Percentiles rank a stretch among this genome's conserved stretches.
Evolutionary conservation across 2,797 vertebrate species (phyloP).

Genomic region (Tenualosa ilisha): DNA sequence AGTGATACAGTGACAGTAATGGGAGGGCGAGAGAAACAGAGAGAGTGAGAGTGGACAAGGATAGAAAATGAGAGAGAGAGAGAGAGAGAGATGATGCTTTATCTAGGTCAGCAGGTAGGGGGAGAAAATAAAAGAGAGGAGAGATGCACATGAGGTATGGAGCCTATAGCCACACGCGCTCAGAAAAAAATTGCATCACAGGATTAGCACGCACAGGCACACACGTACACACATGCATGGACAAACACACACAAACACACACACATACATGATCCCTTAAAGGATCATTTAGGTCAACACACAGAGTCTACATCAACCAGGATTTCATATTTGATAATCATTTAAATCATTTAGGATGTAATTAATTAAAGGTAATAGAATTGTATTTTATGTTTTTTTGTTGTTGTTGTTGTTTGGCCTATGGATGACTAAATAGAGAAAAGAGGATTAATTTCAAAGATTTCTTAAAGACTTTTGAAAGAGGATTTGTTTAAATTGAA

Average conservation of each 20-base stretch:
- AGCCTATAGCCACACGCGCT: background rate
- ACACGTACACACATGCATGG: background rate
- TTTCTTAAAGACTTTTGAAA: background rate
- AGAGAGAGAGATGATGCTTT: background rate
- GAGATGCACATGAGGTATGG: background rate
- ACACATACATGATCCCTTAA: background rate
- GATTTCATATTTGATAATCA: background rate
- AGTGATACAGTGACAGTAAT: too few relatives aligned
- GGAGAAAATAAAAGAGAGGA: background rate
- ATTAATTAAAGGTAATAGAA: background rate
- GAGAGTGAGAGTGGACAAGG: too few relatives aligned
- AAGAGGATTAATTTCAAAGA: background rate
- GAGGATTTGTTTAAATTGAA: constrained; percentile 5
- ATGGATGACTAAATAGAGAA: background rate
- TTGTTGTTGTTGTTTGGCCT: background rate
- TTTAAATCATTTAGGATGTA: background rate
- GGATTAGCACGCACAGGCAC: background rate
- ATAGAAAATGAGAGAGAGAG: too few relatives aligned
- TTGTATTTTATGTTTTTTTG: background rate
- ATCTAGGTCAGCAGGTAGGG: constrained; percentile 45
- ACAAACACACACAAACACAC: background rate
- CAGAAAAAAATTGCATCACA: background rate
- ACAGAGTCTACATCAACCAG: background rate
- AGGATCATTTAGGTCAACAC: background rate
- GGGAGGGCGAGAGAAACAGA: background rate